Percentiles rank a stretch among this genome's conserved stretches.
Evolutionary conservation across 2,888 invertebrate genomes (phyloP).

Genomic region (Pristionchus fissidentatus): DNA sequence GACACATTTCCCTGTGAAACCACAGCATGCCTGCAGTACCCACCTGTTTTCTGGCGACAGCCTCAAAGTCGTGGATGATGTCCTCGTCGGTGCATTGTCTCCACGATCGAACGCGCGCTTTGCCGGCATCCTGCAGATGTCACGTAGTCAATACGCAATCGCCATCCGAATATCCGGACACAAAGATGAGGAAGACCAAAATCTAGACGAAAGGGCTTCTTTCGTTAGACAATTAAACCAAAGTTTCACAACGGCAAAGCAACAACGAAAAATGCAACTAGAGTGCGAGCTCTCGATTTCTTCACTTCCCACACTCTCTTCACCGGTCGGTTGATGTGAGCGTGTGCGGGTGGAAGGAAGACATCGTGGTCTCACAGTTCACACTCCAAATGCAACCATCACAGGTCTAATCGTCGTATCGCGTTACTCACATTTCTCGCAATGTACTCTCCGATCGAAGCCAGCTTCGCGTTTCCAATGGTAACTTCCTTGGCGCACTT

Average conservation of each 20-base stretch:
- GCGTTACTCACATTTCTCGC: slow-evolving; percentile 37
- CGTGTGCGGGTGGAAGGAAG: too few species aligned
- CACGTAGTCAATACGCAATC: background rate
- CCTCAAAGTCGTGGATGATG: slow-evolving; percentile 70
- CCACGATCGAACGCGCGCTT: slow-evolving; percentile 50
- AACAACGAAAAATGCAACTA: too few species aligned
- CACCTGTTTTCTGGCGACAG: slow-evolving; percentile 66
- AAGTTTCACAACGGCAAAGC: too few species aligned
- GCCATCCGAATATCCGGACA: too few species aligned
- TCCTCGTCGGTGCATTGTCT: slow-evolving; percentile 54
- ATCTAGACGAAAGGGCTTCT: too few species aligned
- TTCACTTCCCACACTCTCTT: too few species aligned
- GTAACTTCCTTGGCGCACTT: slow-evolving; percentile 64
- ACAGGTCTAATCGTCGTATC: background rate
- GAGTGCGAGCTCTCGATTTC: too few species aligned
- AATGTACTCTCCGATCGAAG: slow-evolving; percentile 64
- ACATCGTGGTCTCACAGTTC: background rate
- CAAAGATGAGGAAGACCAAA: too few species aligned
- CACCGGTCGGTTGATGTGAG: too few species aligned
- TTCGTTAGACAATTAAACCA: too few species aligned
- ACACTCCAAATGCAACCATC: background rate
- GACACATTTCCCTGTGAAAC: too few species aligned
- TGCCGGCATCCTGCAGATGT: background rate
- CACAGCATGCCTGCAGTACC: too few species aligned
- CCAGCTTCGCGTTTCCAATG: slow-evolving; percentile 62